These are phyloP conservation scores for Pycnomerus fuliginosus DNA, from an alignment of 2,888 invertebrate species.

Conservation along the genomic window DNA sequence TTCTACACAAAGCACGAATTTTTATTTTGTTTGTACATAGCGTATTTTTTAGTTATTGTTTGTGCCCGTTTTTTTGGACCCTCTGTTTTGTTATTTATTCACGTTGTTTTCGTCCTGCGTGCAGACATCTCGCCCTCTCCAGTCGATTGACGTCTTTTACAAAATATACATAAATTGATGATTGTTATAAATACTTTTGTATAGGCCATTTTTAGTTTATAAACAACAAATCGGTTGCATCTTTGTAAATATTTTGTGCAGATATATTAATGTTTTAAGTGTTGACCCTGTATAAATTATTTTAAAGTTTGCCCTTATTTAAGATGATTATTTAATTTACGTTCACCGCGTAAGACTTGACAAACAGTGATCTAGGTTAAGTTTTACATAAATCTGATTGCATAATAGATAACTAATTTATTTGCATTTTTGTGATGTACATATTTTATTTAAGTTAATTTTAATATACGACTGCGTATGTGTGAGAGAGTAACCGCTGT, in stretches of 20 bases:
- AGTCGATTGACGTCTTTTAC: conserved; percentile 5
- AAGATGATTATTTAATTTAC: conserved; percentile 34
- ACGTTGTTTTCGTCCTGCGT: conserved; percentile 29
- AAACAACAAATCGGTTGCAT: conserved; percentile 37
- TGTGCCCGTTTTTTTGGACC: conserved; percentile 36
- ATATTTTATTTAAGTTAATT: conserved; percentile 43
- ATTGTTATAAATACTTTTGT: conserved; percentile 6
- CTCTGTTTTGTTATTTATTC: conserved; percentile 28
- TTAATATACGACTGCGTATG: conserved; percentile 33
- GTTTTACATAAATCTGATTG: conserved; percentile 37
- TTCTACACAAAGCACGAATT: conserved; percentile 10
- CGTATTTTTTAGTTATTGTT: conserved; percentile 22
- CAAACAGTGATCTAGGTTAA: conserved; percentile 51
- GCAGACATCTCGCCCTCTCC: conserved; percentile 30
- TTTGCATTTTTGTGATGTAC: conserved; percentile 49
- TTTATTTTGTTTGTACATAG: conserved; percentile 33
- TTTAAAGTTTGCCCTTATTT: conserved; percentile 40
- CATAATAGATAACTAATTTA: conserved; percentile 44
- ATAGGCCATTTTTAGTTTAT: conserved; percentile 5
- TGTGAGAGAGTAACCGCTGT: conserved; percentile 42
- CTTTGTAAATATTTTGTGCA: conserved; percentile 49
- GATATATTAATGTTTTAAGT: conserved; percentile 39
- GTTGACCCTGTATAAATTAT: conserved; percentile 44
- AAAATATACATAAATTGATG: not conserved
- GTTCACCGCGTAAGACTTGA: conserved; percentile 49